Evolutionary conservation across 2,888 invertebrate species (phyloP), one percentile per base, ranked within the genome.

Genomic region (Apodemia zela): DNA sequence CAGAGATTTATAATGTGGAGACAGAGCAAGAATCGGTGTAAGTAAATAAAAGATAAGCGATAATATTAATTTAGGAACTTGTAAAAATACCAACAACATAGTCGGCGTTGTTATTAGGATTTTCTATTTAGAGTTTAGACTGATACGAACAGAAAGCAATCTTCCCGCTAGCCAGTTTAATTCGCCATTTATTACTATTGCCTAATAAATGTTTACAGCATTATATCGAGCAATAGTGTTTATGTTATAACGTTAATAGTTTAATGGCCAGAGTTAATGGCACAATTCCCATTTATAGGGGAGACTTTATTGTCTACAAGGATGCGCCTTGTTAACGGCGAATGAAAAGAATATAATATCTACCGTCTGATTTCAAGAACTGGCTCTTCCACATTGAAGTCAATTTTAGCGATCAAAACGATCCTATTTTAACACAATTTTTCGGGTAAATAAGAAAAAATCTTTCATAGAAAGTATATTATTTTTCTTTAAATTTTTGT

Each of bases 231-330:
- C 51, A 21, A 13, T 18, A n/a, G 8, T 29, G 25, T 57, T 57
- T 25, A 29, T 6, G 57, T 57, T 29, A 57, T 25, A 57, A 57
- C 57, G 57, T 57, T 57, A 57, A 57, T 57, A 57, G 57, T 29
- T 57, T 57, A 57, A 57, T 57, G 57, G 57, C 3, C 29, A 29
- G 8, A 57, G 57, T 57, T 57, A 57, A 57, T 57, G 25, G n/a
- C n/a, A 57, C 54, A 15, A 60, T 21, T 71, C 71, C 68, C 65
- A 69, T 66, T 64, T 67, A 68, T 77, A 75, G 78, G 77, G 79
- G 73, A 76, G 73, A 75, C 72, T 73, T 73, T 68, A 76, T 80
- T 79, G 77, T 76, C 68, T 72, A 63, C 70, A 73, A 78, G 78
- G 78, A 79, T 78, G 75, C 71, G 64, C 67, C 68, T 69, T 72